Evolutionary conservation across 2,888 invertebrate species (phyloP), one percentile per base, ranked within the genome.

Genomic region (Stenchaetothrips biformis): DNA sequence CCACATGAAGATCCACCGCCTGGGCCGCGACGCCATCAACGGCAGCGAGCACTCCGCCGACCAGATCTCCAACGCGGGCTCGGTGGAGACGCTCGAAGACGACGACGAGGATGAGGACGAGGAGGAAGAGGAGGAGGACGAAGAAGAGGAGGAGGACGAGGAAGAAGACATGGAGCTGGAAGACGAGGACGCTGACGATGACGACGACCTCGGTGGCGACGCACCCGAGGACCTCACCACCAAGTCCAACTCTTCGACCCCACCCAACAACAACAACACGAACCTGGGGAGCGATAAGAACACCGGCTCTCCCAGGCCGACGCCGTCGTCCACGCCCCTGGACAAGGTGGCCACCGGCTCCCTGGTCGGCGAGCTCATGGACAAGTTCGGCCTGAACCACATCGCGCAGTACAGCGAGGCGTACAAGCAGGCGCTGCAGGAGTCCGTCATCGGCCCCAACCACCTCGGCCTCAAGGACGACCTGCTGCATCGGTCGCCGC

Each of bases 381-480:
- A 97, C 86, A 96, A 97, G 87, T 97, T 97, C 85, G 98, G 98
- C 0, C 88, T 98, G 79, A 95, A 94, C 83, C 96, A 95, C 85
- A 96, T 98, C 85, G 96, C 96, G 83, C 96, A 97, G 87, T 98
- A 97, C 87, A 96, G 94, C 83, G 98, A 98, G 88, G 98, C 98
- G 27, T 98, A 97, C 86, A 94, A 96, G 84, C 96, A 97, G 87
- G 98, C 98, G 0, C 89, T 98, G 77, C 97, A 96, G 86, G 98
- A 98, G 87, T 95, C 95, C 0, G 93, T 92, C 8, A 83, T 91
- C 92, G 82, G 91, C 89, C 37, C 89, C 88, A 62, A 89, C 88
- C 11, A 89, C 88, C 82, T 88, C 87, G 83, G 88, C 87, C 81
- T 88, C 86, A 84, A 79, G 67, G 83, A 84, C 79, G 84, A 83